Conservation (phyloP, 1,140 invertebrate genomes). For the Cyclina sinensis region DNA sequence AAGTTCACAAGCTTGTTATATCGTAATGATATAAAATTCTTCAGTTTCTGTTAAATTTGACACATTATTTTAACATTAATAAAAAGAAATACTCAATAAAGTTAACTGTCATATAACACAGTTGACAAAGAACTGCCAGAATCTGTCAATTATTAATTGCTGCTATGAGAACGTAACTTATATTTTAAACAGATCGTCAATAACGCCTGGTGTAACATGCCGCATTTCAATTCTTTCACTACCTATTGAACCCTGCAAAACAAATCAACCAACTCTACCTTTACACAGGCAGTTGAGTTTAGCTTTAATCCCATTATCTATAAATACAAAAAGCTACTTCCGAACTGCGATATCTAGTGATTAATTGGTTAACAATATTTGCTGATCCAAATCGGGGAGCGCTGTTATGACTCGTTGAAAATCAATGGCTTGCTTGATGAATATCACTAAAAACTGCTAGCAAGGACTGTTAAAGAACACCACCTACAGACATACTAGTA, state of each 20-base stretch:
- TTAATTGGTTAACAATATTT: constrained; percentile 54
- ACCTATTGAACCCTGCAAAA: not conserved
- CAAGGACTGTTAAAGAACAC: not conserved
- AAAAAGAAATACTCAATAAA: too few species aligned
- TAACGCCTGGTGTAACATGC: not conserved
- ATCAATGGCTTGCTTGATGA: constrained; percentile 20
- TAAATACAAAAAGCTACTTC: constrained; percentile 49
- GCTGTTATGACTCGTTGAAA: constrained; percentile 23
- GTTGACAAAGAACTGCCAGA: too few species aligned
- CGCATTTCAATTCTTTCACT: not conserved
- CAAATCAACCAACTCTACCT: not conserved
- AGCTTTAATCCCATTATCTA: constrained; percentile 36
- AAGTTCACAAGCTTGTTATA: too few species aligned
- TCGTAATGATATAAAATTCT: too few species aligned
- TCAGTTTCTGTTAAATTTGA: too few species aligned
- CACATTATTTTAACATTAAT: too few species aligned
- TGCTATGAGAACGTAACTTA: not conserved
- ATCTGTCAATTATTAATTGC: not conserved
- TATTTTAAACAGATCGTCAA: not conserved
- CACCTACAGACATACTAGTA: not conserved
- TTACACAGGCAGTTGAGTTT: not conserved
- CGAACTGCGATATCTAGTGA: constrained; percentile 45
- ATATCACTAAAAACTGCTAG: not conserved
- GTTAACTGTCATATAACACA: too few species aligned
- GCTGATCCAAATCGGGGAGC: not conserved